These are phyloP conservation scores for Acleris literana DNA, from an alignment of 2,888 invertebrate genomes.

Conservation along the genomic window DNA sequence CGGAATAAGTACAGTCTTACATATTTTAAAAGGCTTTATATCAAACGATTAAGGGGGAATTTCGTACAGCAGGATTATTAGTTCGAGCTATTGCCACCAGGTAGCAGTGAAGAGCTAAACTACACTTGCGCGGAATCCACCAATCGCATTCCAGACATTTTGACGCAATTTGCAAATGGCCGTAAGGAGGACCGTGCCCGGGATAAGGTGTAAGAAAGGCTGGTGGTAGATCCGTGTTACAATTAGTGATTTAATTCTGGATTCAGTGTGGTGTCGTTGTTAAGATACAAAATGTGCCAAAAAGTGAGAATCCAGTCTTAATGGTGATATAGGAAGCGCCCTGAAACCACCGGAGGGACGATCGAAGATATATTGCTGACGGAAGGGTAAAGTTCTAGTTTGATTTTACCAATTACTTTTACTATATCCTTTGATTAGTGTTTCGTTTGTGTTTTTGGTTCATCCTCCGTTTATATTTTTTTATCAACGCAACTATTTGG, in stretches of 20 bases:
- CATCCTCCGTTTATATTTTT: slow-evolving; percentile 30
- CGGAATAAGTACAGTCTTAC: slow-evolving; percentile 45
- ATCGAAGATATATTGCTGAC: slow-evolving; percentile 77
- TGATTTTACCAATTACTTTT: slow-evolving; percentile 53
- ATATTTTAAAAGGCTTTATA: slow-evolving; percentile 40
- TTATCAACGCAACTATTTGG: neutral
- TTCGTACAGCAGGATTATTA: slow-evolving; percentile 48
- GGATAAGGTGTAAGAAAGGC: slow-evolving; percentile 74
- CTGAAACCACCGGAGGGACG: slow-evolving; percentile 74
- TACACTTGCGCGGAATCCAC: slow-evolving; percentile 71
- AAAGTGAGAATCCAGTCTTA: slow-evolving; percentile 81
- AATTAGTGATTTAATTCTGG: slow-evolving; percentile 68
- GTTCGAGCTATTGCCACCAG: slow-evolving; percentile 54
- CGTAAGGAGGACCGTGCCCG: slow-evolving; percentile 80
- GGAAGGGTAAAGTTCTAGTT: slow-evolving; percentile 78
- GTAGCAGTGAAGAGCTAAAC: slow-evolving; percentile 56
- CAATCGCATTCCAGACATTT: slow-evolving; percentile 78
- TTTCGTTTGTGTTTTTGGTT: slow-evolving; percentile 39
- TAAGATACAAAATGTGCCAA: slow-evolving; percentile 81
- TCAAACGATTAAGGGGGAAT: slow-evolving; percentile 32
- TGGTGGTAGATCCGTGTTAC: slow-evolving; percentile 76
- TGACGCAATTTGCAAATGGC: slow-evolving; percentile 85
- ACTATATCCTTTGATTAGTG: slow-evolving; percentile 45
- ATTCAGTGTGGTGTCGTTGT: slow-evolving; percentile 76
- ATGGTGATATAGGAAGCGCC: slow-evolving; percentile 77